Evolutionary conservation across 2,888 invertebrate species (phyloP).

Genomic region (Drosophila paramelanica): DNA sequence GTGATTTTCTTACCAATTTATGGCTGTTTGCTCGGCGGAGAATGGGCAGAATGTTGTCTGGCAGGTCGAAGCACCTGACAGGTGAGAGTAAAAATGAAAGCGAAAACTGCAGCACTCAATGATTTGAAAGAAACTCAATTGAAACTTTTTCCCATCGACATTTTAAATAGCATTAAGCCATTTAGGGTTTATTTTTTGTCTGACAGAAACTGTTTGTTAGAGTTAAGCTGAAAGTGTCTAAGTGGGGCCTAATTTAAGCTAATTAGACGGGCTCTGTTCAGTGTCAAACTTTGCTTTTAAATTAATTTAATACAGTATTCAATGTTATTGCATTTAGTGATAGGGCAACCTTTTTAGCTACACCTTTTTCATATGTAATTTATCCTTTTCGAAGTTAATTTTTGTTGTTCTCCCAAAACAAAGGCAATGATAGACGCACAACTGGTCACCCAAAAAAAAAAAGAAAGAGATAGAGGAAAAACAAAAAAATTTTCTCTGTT

Average conservation of each 20-base stretch:
- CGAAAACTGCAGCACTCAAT: constrained; percentile 12
- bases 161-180: background rate
- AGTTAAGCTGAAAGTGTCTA: no score
- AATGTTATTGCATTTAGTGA: no score
- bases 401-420: constrained; percentile 4
- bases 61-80: constrained; percentile 8
- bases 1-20: constrained; percentile 57
- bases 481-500: constrained; percentile 66
- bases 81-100: constrained; percentile 17
- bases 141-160: constrained; percentile 6
- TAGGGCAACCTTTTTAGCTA: background rate
- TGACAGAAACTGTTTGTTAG: no score
- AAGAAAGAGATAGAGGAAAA: no score
- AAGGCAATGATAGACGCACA: constrained; percentile 61
- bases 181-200: background rate
- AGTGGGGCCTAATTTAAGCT: no score
- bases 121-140: constrained; percentile 11
- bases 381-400: constrained; percentile 24
- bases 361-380: constrained; percentile 15
- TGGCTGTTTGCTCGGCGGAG: constrained; percentile 8
- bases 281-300: no score
- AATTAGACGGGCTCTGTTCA: no score
- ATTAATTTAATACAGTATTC: background rate
- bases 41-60: constrained; percentile 41
- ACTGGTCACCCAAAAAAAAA: background rate